Base-by-base conservation (phyloP, 2,113 vertebrate genomes). In the Siniperca knerii region DNA sequence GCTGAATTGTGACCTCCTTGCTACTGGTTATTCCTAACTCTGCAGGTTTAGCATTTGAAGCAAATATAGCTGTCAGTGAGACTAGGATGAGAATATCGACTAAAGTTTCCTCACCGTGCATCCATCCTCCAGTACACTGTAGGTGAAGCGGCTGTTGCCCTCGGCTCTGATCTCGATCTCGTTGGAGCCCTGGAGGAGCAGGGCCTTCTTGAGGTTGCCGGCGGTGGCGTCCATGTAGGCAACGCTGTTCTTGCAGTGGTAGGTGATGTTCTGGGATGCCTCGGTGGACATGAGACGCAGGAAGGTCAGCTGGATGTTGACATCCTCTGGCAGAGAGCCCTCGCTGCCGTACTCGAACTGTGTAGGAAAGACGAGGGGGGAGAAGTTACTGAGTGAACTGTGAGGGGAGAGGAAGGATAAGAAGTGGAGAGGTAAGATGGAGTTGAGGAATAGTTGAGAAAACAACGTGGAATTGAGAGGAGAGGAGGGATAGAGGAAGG, bases 231-330 rank as follows among this genome's bases (percentile, higher is more conserved):
- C 98, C 97, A 99, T 97, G 96, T 99, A 99, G 91, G 98, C 98
- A 11, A 99, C 93, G 90, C 98, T 99, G 97, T 99, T 99, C 96
- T 99, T 99, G 97, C 98, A 99, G 96, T 99, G 97, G 96, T 99
- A 99, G 93, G 98, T 99, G 95, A 99, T 89, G 96, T 99, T 99
- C 95, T 99, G 98, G 79, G 97, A 78, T 15, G 97, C 98, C 94
- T 99, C 98, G 0, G 97, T 98, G 95, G 98, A 97, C 98, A 99
- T 99, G 88, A 99, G 97, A 91, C 98, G 98, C 94, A 99, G 95
- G 98, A 99, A 99, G 89, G 98, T 99, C 95, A 99, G 93, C 89
- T 99, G 98, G 92, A 99, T 99, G 95, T 97, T 97, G 82, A 99
- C 98, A 29, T 99, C 98, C 1, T 96, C 96, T 0, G 97, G 94